A percentile compares a stretch with the other conserved stretches of the same genome.
Conservation (phyloP, 2,888 invertebrate species). For the Synergus laeviventris region DNA sequence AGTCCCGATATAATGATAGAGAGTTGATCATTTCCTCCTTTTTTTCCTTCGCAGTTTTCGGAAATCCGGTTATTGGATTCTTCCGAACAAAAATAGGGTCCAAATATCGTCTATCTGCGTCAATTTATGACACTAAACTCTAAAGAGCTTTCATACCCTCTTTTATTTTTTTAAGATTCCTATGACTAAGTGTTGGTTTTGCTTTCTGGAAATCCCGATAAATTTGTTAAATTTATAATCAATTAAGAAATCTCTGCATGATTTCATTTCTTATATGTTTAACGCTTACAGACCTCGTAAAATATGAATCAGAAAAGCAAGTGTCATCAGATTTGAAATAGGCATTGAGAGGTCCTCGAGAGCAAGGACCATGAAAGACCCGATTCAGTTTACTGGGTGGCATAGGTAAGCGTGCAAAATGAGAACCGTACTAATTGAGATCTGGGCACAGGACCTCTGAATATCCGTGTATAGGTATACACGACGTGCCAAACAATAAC, state of each 20-base stretch:
- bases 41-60: not conserved
- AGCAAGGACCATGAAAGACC: not conserved
- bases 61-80: not conserved
- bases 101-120: not conserved
- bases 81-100: not conserved
- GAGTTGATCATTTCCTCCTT: constrained; percentile 20
- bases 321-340: not conserved
- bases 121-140: not conserved
- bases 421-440: constrained; percentile 69
- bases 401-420: constrained; percentile 65
- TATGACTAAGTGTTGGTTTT: no score
- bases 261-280: not conserved
- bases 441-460: constrained; percentile 55
- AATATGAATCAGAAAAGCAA: not conserved
- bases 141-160: not conserved
- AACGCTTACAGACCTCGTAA: not conserved
- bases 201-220: no score
- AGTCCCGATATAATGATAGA: constrained; percentile 55
- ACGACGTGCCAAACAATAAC: constrained; percentile 68
- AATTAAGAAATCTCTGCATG: not conserved
- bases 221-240: no score
- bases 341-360: not conserved
- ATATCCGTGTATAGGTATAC: constrained; percentile 50
- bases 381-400: constrained; percentile 51
- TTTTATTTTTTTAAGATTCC: no score